These are phyloP conservation scores for Eudemis profundana DNA, from an alignment of 2,888 invertebrate species.

Conservation along the genomic window DNA sequence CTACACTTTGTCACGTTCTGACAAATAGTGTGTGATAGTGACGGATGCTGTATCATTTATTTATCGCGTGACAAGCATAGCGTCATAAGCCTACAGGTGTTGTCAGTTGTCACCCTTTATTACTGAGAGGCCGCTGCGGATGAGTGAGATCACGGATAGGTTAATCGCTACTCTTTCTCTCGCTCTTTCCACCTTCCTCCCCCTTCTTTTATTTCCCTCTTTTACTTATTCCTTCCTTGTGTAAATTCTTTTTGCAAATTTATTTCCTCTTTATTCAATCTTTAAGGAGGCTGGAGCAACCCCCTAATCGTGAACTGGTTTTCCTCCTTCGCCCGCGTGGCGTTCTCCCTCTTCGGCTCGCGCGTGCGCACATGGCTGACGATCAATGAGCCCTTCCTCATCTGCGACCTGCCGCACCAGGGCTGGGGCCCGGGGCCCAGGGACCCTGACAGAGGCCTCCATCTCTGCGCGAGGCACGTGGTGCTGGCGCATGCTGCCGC, in stretches of 20 bases:
- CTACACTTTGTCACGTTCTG: too few relatives aligned
- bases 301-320: constrained; percentile 27
- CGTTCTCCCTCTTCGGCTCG: constrained; percentile 28
- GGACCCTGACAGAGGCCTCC: not conserved
- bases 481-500: constrained; percentile 57
- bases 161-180: too few relatives aligned
- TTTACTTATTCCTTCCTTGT: too few relatives aligned
- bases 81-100: too few relatives aligned
- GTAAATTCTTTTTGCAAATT: not conserved
- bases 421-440: constrained; percentile 53
- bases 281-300: constrained; percentile 31
- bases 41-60: too few relatives aligned
- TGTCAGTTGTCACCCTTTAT: too few relatives aligned
- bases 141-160: too few relatives aligned
- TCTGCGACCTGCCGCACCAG: constrained; percentile 3
- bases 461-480: constrained; percentile 7
- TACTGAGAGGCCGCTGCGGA: too few relatives aligned
- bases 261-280: not conserved
- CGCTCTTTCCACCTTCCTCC: too few relatives aligned
- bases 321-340: constrained; percentile 27
- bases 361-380: constrained; percentile 35
- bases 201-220: too few relatives aligned
- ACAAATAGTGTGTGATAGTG: too few relatives aligned
- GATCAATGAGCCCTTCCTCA: constrained; percentile 35
- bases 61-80: too few relatives aligned